These are phyloP conservation scores for Uloborus plumipes DNA, from an alignment of 2,888 invertebrate genomes.

Conservation along the genomic window DNA sequence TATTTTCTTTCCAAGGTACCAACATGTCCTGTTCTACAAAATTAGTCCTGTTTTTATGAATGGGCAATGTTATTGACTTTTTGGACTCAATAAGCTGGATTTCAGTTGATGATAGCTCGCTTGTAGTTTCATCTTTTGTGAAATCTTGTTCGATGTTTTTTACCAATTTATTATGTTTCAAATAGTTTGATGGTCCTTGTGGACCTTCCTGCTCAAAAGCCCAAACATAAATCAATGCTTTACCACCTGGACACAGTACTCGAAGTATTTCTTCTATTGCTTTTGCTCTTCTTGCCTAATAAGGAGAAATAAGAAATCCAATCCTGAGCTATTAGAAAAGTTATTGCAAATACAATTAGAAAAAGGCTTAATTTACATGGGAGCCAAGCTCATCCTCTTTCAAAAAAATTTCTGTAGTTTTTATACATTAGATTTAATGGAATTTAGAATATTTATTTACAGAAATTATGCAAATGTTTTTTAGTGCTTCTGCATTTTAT, in stretches of 20 bases:
- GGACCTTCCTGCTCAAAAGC: constrained; percentile 87
- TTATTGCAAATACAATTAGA: no score
- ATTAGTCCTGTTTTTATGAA: constrained; percentile 91
- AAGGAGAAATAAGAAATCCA: neutral
- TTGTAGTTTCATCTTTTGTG: constrained; percentile 69
- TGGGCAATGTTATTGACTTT: constrained; percentile 73
- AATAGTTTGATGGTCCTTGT: constrained; percentile 79
- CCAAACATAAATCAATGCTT: constrained; percentile 94
- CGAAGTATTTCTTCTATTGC: constrained; percentile 85
- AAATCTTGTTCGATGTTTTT: constrained; percentile 14
- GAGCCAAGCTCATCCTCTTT: no score
- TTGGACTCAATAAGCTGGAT: constrained; percentile 10
- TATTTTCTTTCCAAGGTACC: constrained; percentile 92
- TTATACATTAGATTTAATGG: no score
- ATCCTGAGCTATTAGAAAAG: neutral
- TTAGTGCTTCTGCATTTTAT: no score
- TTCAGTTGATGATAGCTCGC: constrained; percentile 56
- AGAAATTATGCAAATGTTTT: no score
- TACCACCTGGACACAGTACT: constrained; percentile 80
- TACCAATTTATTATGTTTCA: constrained; percentile 76
- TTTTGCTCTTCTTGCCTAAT: constrained; percentile 79
- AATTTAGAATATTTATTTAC: no score
- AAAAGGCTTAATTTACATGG: no score
- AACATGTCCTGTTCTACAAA: constrained; percentile 91
- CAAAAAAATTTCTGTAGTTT: no score